Evolutionary conservation across 2,797 vertebrate species (phyloP).

Genomic region (Acomys russatus): DNA sequence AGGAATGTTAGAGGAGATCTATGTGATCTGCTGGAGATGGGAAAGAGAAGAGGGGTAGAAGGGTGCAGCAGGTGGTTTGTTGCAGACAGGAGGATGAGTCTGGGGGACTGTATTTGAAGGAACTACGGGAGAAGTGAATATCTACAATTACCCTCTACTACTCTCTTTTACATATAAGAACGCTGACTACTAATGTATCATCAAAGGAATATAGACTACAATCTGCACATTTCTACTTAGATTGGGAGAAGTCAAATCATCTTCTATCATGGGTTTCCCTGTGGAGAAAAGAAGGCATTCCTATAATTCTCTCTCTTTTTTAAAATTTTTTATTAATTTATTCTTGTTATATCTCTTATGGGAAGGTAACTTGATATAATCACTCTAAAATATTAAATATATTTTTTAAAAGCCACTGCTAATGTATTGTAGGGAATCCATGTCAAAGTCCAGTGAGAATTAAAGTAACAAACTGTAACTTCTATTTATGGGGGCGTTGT

Average conservation of each 20-base stretch:
- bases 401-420: neutral
- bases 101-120: neutral
- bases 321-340: too few species aligned
- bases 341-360: too few species aligned
- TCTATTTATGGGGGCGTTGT: neutral
- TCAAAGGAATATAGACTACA: neutral
- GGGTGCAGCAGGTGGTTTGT: neutral
- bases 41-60: neutral
- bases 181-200: neutral
- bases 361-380: neutral
- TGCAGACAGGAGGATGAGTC: neutral
- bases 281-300: neutral
- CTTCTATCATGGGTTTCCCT: neutral
- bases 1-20: neutral
- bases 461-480: neutral
- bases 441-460: neutral
- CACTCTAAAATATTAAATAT: neutral
- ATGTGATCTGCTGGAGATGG: neutral
- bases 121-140: neutral
- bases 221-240: neutral
- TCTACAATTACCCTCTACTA: neutral
- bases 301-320: conserved; percentile 17
- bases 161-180: neutral
- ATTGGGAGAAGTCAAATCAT: neutral
- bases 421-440: neutral